Conservation (phyloP, 2,797 vertebrate genomes). For the Champsocephalus gunnari region DNA sequence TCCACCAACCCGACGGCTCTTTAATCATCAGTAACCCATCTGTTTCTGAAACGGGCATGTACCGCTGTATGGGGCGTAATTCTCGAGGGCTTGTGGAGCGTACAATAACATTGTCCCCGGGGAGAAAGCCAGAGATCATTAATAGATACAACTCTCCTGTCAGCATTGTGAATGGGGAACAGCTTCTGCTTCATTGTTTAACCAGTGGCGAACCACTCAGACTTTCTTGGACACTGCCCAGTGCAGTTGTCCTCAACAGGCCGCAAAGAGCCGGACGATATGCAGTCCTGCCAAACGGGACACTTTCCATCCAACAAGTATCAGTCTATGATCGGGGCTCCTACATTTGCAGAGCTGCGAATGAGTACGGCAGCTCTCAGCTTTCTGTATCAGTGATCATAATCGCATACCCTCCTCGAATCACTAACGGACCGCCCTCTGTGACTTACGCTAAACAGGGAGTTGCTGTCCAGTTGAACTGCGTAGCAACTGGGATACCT, state of each 20-base stretch:
- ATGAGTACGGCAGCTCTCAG: constrained; percentile 85
- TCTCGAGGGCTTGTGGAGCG: constrained; percentile 83
- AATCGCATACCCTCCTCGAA: constrained; percentile 89
- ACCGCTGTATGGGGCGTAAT: constrained; percentile 89
- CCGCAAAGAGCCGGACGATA: constrained; percentile 88
- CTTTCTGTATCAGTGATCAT: constrained; percentile 86
- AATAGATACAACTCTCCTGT: constrained; percentile 86
- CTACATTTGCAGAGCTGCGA: constrained; percentile 87
- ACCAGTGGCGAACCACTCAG: constrained; percentile 66
- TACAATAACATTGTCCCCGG: constrained; percentile 85
- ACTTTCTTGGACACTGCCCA: constrained; percentile 92
- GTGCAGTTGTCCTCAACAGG: constrained; percentile 84
- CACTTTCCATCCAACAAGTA: constrained; percentile 86
- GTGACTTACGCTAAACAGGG: constrained; percentile 88
- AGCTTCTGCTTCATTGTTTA: constrained; percentile 87
- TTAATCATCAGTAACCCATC: constrained; percentile 88
- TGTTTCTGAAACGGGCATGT: constrained; percentile 86
- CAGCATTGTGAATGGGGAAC: constrained; percentile 88
- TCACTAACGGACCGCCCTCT: constrained; percentile 88
- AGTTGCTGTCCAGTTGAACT: constrained; percentile 89
- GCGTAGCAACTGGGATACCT: constrained; percentile 87
- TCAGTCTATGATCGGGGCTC: constrained; percentile 91
- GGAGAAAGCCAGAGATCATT: constrained; percentile 83
- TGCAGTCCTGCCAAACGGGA: constrained; percentile 87
- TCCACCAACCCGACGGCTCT: constrained; percentile 86